Evolutionary conservation across 1,140 invertebrate species (phyloP), one percentile per base, ranked within the genome.

Genomic region (Drosophila setifemur): DNA sequence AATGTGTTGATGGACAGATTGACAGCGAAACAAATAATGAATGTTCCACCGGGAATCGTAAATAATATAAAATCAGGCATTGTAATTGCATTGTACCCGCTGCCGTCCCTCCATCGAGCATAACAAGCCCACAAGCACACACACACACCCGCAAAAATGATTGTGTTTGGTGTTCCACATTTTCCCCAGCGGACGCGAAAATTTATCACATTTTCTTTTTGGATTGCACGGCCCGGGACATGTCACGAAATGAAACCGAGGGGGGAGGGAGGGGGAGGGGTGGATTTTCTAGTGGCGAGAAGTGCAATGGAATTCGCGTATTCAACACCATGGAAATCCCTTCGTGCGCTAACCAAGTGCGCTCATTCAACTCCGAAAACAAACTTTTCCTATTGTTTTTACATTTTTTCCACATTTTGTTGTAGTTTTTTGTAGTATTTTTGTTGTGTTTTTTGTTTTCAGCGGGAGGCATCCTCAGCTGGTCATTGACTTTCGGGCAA

Each of bases 361-460:
- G 79, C 79, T 75, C 48, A 63, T 85, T 79, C 71, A 83, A 79
- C 79, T 83, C 66, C 55, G 49, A 79, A 73, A 83, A 83, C 79
- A 83, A 83, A 83, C 79, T 83, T 83, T 83, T 57, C 25, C 79
- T 79, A 85, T 85, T 85, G 79, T 85, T 85, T 79, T 79, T 85
- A 71, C 60, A 70, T 75, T 72, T 81, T 74, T 63, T 79, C 42
- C 40, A 23, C 39, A 18, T 37, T 49, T 58, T 54, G 8, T 19
- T 18, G 16, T 61, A n/a, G 48, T 66, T 55, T 48, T 31, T 42
- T 42, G 28, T 60, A 31, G 26, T 43, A 12, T 33, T 4, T 42
- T 40, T n/a, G n/a, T n/a, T n/a, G n/a, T n/a, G n/a, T n/a, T 44
- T 44, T 33, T 47, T 18, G 2, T 26, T 39, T 48, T 31, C 16